Percentiles rank a stretch among this genome's conserved stretches.
Evolutionary conservation across 2,888 invertebrate genomes (phyloP).

Genomic region (Smittia sp.): DNA sequence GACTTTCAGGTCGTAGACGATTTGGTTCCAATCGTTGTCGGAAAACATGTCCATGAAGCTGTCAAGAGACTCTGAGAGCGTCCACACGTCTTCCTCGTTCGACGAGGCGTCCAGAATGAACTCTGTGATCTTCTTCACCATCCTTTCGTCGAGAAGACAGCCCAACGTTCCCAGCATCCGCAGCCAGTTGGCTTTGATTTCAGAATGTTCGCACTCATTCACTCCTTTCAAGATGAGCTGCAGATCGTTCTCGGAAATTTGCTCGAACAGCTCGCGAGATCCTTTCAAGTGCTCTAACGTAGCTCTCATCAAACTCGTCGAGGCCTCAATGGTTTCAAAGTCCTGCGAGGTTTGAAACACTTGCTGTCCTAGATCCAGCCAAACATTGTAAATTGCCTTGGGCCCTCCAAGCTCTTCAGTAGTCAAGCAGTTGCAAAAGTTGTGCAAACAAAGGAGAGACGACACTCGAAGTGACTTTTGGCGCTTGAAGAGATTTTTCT

Average conservation of each 20-base stretch:
- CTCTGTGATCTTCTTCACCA: conserved; percentile 55
- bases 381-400: conserved; percentile 61
- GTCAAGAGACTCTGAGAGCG: conserved; percentile 71
- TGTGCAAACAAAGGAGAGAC: conserved; percentile 67
- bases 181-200: conserved; percentile 60
- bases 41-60: conserved; percentile 73
- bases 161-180: conserved; percentile 61
- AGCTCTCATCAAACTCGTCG: conserved; percentile 73
- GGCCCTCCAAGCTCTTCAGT: conserved; percentile 64
- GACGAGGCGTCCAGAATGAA: conserved; percentile 60
- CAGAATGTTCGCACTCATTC: conserved; percentile 56
- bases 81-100: conserved; percentile 65
- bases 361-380: conserved; percentile 64
- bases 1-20: conserved; percentile 64
- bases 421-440: conserved; percentile 63
- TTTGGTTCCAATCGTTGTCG: conserved; percentile 68
- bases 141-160: conserved; percentile 52
- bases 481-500: conserved; percentile 45
- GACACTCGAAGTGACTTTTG: conserved; percentile 57
- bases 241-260: conserved; percentile 59
- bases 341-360: conserved; percentile 59
- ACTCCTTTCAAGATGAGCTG: conserved; percentile 59
- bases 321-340: conserved; percentile 62
- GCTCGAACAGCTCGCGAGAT: conserved; percentile 55
- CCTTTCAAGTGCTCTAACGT: conserved; percentile 65